Evolutionary conservation across 2,888 invertebrate species (phyloP).

Genomic region (Yponomeuta malinellus): DNA sequence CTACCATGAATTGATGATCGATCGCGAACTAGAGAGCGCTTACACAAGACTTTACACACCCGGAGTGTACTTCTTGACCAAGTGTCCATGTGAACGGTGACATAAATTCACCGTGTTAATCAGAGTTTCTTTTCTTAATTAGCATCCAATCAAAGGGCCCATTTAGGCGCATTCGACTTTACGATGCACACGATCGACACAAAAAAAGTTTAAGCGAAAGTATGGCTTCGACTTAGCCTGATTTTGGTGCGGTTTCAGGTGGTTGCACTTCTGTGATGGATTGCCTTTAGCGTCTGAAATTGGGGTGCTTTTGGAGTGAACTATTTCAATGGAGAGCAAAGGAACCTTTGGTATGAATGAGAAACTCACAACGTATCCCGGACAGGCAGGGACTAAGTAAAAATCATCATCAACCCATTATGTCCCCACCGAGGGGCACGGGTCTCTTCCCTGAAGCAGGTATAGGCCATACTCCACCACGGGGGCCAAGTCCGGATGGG

Average conservation of each 20-base stretch:
- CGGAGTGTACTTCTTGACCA: slow-evolving; percentile 11
- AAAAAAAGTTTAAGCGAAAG: neutral
- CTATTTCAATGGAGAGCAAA: too few relatives aligned
- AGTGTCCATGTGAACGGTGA: slow-evolving; percentile 32
- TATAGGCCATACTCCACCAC: too few relatives aligned
- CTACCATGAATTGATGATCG: slow-evolving; percentile 10
- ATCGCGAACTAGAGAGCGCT: neutral
- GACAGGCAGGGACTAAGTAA: too few relatives aligned
- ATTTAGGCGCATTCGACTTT: slow-evolving; percentile 38
- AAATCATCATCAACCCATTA: too few relatives aligned
- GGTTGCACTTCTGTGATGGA: too few relatives aligned
- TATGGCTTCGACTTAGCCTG: neutral
- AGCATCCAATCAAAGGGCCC: slow-evolving; percentile 60
- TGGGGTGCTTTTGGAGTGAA: too few relatives aligned
- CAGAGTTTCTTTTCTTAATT: slow-evolving; percentile 53
- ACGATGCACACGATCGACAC: neutral
- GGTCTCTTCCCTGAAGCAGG: too few relatives aligned
- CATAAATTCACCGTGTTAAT: slow-evolving; percentile 34
- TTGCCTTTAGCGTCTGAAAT: too few relatives aligned
- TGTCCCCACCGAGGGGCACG: too few relatives aligned
- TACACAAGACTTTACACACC: neutral
- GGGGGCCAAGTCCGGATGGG: too few relatives aligned
- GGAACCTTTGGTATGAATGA: too few relatives aligned
- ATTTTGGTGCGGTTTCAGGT: neutral
- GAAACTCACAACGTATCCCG: too few relatives aligned